Percentiles rank a stretch among this genome's conserved stretches.
These are phyloP conservation scores for Acanthaster planci DNA, from an alignment of 35 echinoderm and acorn worm species.

Conservation along the genomic window DNA sequence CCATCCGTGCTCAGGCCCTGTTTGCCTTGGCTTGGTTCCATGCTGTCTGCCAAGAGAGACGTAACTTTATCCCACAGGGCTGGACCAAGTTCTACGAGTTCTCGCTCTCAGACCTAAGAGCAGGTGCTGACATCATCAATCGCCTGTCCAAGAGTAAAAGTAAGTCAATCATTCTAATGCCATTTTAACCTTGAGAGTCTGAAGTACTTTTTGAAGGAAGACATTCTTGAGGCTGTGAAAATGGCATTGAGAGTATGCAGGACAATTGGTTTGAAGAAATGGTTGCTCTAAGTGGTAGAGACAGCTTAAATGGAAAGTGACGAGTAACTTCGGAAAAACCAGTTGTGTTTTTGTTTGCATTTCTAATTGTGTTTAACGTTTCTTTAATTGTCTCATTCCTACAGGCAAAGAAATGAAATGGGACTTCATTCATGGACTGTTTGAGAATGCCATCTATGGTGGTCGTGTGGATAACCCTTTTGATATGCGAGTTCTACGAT, in stretches of 20 bases:
- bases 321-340: too few species aligned
- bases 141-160: constrained; percentile 66
- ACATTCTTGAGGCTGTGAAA: too few species aligned
- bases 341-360: too few species aligned
- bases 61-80: constrained; percentile 97
- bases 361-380: neutral
- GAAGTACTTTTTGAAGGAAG: too few species aligned
- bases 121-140: constrained; percentile 97
- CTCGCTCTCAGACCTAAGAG: constrained; percentile 85
- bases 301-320: too few species aligned
- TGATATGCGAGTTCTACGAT: constrained; percentile 91
- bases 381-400: constrained; percentile 5
- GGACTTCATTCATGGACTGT: constrained; percentile 94
- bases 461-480: constrained; percentile 96
- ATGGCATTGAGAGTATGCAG: too few species aligned
- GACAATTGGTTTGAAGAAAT: too few species aligned
- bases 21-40: constrained; percentile 99
- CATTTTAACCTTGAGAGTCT: too few species aligned
- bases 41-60: constrained; percentile 89
- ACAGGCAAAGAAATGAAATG: constrained; percentile 78
- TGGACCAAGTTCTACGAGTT: constrained; percentile 99
- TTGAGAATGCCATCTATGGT: constrained; percentile 99
- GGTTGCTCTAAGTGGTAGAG: too few species aligned
- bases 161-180: too few species aligned
- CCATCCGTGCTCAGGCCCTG: constrained; percentile 75